A percentile compares a stretch with the other conserved stretches of the same genome.
These are phyloP conservation scores for Rhingia rostrata DNA, from an alignment of 2,888 invertebrate species.

Conservation along the genomic window DNA sequence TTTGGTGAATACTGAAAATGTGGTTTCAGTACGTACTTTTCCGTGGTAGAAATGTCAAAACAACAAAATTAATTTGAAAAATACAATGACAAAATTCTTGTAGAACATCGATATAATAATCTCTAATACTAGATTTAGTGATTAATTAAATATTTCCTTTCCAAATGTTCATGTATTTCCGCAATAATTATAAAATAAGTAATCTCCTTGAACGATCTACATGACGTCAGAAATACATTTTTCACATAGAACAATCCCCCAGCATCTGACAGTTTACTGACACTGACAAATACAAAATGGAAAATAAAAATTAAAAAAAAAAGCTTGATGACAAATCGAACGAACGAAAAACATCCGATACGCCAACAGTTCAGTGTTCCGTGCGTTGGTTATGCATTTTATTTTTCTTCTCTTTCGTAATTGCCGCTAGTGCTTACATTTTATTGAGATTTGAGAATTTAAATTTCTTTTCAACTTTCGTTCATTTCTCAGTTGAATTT, in stretches of 20 bases:
- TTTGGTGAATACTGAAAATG: no score
- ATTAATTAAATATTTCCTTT: no score
- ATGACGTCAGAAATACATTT: no score
- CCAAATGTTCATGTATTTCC: no score
- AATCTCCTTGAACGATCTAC: no score
- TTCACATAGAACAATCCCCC: not conserved
- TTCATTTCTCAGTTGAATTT: slow-evolving; percentile 43
- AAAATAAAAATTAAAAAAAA: not conserved
- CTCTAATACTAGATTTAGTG: no score
- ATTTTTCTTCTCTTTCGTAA: not conserved
- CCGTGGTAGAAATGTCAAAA: no score
- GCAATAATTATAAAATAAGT: no score
- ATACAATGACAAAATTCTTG: no score
- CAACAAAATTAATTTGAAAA: no score
- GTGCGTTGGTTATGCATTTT: not conserved
- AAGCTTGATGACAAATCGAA: not conserved
- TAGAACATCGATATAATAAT: no score
- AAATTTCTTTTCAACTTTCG: slow-evolving; percentile 50
- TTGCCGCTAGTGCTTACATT: not conserved
- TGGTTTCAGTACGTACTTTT: no score
- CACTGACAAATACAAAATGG: not conserved
- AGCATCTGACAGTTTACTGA: not conserved
- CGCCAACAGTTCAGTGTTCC: not conserved
- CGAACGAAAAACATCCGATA: slow-evolving; percentile 24
- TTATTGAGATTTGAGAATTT: slow-evolving; percentile 19